Evolutionary conservation across 2,888 invertebrate genomes (phyloP), one percentile per base, ranked within the genome.

Genomic region (Graphium colonna): DNA sequence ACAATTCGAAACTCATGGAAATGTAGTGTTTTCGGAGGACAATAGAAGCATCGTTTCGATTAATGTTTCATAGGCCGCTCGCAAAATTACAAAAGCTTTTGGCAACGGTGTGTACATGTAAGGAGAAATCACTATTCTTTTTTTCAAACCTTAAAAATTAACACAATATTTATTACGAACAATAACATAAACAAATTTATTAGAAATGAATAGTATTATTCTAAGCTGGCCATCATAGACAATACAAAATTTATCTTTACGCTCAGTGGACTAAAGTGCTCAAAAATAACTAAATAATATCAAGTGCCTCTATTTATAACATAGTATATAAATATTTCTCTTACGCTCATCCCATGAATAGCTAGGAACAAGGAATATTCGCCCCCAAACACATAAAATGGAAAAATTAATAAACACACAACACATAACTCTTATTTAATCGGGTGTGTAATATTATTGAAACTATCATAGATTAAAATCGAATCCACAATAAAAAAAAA

Each of bases 371-470:
- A 40, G 43, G 36, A 31, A 21, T 41, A 47, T 44, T 15, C 18
- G 10, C n/a, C 43, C 43, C 31, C 45, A 39, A 55, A 43, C 21
- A 49, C 39, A 43, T 28, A 51, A 17, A 50, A 21, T 17, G 28
- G 15, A 18, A 40, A 36, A 21, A 42, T 36, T 52, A 28, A 46
- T 46, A 9, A 42, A 42, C 12, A 7, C 5, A 5, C 18, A 43
- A 42, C 12, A 42, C 12, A 36, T 10, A 9, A 16, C 10, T 21
- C 46, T 4, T 2, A 16, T 28, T 18, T 17, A 17, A 31, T 33
- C 51, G 51, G 52, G 49, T 44, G 47, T 48, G 47, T 47, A 48
- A 51, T 48, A 48, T 56, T 51, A 43, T 9, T 33, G 40, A 7
- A 38, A 39, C n/a, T 43, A 38, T 38, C 51, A 44, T n/a, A 47